Evolutionary conservation across 2,888 invertebrate genomes (phyloP), one percentile per base, ranked within the genome.

Genomic region (Microctonus hyperodae): DNA sequence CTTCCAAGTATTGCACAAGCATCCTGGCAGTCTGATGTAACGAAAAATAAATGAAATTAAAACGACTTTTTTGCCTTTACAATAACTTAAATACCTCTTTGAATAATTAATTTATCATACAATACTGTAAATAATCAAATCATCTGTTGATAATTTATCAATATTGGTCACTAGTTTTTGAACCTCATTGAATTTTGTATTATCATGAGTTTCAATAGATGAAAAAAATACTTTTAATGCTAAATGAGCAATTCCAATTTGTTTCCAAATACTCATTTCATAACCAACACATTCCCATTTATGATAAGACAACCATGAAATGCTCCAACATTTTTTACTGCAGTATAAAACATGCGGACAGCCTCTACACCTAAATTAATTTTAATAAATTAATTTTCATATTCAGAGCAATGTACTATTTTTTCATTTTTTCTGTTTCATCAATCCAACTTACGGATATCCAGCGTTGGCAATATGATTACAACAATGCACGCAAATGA

Each of bases 221-320:
- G 88, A 86, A 9, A 94, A 79, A 25, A 94, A 84, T 1, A 90
- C 89, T 80, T 88, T 88, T 44, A 93, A 85, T n/a, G 92, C 94
- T 66, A 93, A 87, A 82, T 93, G 93, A 0, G 90, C 91, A 69
- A 95, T 90, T 33, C 95, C 94, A 48, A 93, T 88, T 60, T 90
- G 88, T 64, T 89, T 86, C 81, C 91, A 90, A 11, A 94, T 84
- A 48, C 87, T 85, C 10, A 87, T 85, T 73, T 87, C 87, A 70
- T 88, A 88, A 6, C 89, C 92, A 9, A 82, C 82, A 78, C 95
- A 95, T 83, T 95, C 92, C 88, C 89, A 91, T 61, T 85, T 85
- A 81, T 95, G 95, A 77, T 89, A 88, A 1, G 77, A 74, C 1
- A 81, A 73, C 83, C 86, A 87, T 1, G 90, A 90, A 6, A 82